phyloP scores from a whole-genome alignment of 2,888 invertebrate genomes.

The Arctia plantaginis region DNA sequence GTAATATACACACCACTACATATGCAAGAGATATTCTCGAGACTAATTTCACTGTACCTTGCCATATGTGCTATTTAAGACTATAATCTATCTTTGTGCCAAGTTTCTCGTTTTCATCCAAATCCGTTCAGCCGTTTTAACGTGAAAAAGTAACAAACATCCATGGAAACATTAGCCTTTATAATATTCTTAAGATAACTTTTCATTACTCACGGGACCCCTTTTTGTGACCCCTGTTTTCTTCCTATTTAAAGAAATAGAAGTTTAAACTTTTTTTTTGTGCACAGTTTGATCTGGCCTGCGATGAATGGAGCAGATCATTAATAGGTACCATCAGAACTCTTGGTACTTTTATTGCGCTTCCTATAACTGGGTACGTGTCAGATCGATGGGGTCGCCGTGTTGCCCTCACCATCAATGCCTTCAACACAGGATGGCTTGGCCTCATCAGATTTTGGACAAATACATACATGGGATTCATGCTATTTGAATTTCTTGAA shows the following conservation, averaged over 20 bases:
- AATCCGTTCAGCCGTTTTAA: too few relatives aligned
- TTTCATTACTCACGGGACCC: too few relatives aligned
- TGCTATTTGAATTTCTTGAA: slow-evolving; percentile 89
- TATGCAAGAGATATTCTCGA: too few relatives aligned
- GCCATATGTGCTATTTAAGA: too few relatives aligned
- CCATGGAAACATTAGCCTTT: too few relatives aligned
- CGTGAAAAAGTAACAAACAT: too few relatives aligned
- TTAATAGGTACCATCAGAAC: slow-evolving; percentile 90
- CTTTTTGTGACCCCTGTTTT: too few relatives aligned
- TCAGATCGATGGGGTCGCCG: slow-evolving; percentile 91
- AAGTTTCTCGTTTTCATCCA: too few relatives aligned
- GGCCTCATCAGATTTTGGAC: slow-evolving; percentile 87
- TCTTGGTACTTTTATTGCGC: slow-evolving; percentile 88
- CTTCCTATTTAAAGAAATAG: background rate
- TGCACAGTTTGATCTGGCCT: slow-evolving; percentile 86
- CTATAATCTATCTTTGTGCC: too few relatives aligned
- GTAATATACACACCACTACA: too few relatives aligned
- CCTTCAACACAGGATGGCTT: slow-evolving; percentile 86
- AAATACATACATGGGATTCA: slow-evolving; percentile 88
- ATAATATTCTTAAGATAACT: too few relatives aligned
- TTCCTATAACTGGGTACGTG: slow-evolving; percentile 89
- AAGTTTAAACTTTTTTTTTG: background rate
- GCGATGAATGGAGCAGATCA: slow-evolving; percentile 89
- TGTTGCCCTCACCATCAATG: slow-evolving; percentile 84
- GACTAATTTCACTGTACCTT: too few relatives aligned